These are phyloP conservation scores for Abrostola tripartita DNA, from an alignment of 2,888 invertebrate species.

Conservation along the genomic window DNA sequence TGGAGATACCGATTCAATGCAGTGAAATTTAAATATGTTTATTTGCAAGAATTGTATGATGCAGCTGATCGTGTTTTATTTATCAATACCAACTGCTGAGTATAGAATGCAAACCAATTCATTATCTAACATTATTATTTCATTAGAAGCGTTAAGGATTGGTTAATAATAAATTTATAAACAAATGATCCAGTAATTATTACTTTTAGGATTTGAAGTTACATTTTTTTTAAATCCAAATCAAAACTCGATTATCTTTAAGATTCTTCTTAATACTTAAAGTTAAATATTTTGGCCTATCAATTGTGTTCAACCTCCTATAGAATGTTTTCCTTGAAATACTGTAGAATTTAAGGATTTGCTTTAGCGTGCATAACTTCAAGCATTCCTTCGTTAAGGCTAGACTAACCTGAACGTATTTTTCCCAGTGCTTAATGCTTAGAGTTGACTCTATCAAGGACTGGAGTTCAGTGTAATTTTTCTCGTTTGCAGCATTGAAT, in stretches of 20 bases:
- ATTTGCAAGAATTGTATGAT: no score
- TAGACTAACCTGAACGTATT: constrained; percentile 23
- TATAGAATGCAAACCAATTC: no score
- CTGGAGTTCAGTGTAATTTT: constrained; percentile 14
- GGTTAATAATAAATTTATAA: no score
- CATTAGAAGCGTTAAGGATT: no score
- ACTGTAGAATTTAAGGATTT: constrained; percentile 20
- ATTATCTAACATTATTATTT: no score
- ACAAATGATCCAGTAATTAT: no score
- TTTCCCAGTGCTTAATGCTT: constrained; percentile 20
- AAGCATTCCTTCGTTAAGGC: constrained; percentile 18
- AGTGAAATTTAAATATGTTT: no score
- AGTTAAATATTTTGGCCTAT: neutral
- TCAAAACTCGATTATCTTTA: neutral
- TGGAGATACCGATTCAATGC: no score
- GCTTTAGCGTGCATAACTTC: constrained; percentile 22
- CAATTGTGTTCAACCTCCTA: constrained; percentile 2
- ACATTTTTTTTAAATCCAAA: neutral
- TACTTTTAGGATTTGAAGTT: no score
- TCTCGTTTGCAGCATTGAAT: constrained; percentile 2
- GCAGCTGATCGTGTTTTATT: no score
- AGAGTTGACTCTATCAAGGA: constrained; percentile 31
- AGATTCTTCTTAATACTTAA: neutral
- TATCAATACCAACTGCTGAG: no score
- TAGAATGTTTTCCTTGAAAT: constrained; percentile 9